Conservation (phyloP, 2,888 invertebrate genomes). For the Metellina segmentata region DNA sequence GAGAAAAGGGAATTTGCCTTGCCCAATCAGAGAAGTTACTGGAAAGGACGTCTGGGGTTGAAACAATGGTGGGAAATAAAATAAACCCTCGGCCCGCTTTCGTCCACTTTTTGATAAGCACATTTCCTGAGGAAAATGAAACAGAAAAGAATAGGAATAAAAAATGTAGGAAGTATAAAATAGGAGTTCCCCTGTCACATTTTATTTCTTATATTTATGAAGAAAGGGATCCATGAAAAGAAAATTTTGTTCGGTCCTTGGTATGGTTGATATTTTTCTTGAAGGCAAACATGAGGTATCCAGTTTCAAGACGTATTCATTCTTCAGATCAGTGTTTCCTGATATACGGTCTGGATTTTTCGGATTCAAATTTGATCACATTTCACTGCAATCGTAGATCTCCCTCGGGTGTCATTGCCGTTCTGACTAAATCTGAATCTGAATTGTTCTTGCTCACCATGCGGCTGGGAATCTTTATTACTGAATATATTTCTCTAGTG, state of each 20-base stretch:
- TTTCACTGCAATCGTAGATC: neutral
- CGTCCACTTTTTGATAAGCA: constrained; percentile 45
- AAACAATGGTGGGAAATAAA: constrained; percentile 38
- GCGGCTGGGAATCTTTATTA: too few relatives aligned
- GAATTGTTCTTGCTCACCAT: neutral
- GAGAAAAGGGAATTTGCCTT: constrained; percentile 50
- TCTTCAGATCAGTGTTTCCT: neutral
- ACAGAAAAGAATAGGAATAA: constrained; percentile 41
- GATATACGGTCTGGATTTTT: neutral
- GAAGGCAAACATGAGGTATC: constrained; percentile 23
- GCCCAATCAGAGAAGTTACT: constrained; percentile 49
- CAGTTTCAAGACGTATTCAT: constrained; percentile 11
- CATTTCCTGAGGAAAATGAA: constrained; percentile 54
- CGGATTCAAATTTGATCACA: neutral
- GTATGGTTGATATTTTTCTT: constrained; percentile 30
- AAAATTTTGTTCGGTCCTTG: neutral
- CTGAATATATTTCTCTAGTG: too few relatives aligned
- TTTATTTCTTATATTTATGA: constrained; percentile 39
- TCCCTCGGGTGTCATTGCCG: neutral
- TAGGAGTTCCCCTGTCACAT: constrained; percentile 31
- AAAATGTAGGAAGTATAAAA: constrained; percentile 41
- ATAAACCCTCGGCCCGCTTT: constrained; percentile 36
- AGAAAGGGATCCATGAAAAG: constrained; percentile 23
- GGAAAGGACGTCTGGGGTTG: constrained; percentile 30
- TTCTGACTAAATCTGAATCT: neutral